Conservation (phyloP, 2,113 vertebrate species). For the Hippopotamus amphibius region DNA sequence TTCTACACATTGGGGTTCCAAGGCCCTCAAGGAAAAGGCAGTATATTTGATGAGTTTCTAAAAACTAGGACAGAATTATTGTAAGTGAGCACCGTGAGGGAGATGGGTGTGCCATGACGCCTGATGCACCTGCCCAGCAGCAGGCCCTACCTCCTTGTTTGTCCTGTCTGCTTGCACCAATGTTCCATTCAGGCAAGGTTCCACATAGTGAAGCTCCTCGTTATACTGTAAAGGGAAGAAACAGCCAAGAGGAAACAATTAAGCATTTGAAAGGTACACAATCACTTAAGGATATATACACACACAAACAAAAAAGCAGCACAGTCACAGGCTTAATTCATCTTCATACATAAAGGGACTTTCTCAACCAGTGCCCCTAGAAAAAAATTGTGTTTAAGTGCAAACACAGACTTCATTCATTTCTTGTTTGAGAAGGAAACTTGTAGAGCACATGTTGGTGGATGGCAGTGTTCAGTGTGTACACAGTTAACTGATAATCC, state of each 20-base stretch:
- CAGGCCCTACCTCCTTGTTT: conserved; percentile 97
- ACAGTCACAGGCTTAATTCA: neutral
- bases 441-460: neutral
- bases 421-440: neutral
- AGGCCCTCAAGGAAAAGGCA: neutral
- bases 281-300: conserved; percentile 63
- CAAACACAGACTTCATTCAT: conserved; percentile 32
- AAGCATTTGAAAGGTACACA: conserved; percentile 68
- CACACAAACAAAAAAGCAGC: conserved; percentile 42
- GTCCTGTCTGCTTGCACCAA: conserved; percentile 98
- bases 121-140: accelerated
- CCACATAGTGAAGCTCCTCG: conserved; percentile 97
- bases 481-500: neutral
- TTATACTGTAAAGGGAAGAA: conserved; percentile 92
- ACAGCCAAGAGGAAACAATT: conserved; percentile 74
- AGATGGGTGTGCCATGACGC: neutral
- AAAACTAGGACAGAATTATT: neutral
- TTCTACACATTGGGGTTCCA: neutral
- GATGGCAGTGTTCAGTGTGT: neutral
- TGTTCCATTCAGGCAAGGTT: conserved; percentile 97
- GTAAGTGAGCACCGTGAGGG: no score
- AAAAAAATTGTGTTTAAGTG: neutral
- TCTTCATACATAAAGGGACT: neutral
- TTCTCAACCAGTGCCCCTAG: neutral
- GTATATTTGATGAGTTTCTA: neutral